Conservation (phyloP, 2,113 vertebrate species). For the Silurus glanis region DNA sequence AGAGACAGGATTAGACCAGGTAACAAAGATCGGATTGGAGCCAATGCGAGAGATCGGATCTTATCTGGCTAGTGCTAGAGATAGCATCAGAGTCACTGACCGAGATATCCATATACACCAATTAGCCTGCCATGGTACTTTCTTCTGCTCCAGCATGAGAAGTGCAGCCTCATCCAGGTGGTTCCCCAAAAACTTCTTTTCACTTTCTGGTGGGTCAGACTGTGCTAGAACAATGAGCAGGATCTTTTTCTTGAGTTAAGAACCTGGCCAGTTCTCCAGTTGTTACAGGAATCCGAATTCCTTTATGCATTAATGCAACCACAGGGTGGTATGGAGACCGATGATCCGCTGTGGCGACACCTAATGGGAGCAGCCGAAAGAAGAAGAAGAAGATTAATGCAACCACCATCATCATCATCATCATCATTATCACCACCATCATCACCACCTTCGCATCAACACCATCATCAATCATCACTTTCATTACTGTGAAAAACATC, state of each 20-base stretch:
- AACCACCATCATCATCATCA: too few species aligned
- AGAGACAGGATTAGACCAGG: not conserved
- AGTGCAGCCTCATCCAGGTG: not conserved
- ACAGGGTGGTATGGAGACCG: too few species aligned
- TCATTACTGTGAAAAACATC: too few species aligned
- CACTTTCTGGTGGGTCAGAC: not conserved
- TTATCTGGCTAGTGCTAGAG: too few species aligned
- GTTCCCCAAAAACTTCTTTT: not conserved
- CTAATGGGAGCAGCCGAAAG: too few species aligned
- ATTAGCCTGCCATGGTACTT: not conserved
- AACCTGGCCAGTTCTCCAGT: not conserved
- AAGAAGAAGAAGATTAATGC: too few species aligned
- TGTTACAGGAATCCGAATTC: not conserved
- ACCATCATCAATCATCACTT: too few species aligned
- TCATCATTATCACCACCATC: too few species aligned
- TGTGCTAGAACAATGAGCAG: not conserved
- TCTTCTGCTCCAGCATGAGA: not conserved
- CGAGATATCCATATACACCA: not conserved
- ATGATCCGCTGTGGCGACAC: too few species aligned
- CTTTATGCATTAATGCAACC: too few species aligned
- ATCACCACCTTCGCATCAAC: too few species aligned
- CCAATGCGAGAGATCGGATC: not conserved
- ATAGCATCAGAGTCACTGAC: too few species aligned
- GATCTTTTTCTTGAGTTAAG: not conserved
- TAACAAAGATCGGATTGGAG: not conserved